Percentiles rank a stretch among this genome's conserved stretches.
phyloP scores from a whole-genome alignment of 2,888 invertebrate species.

The Aphodius sticticus region DNA sequence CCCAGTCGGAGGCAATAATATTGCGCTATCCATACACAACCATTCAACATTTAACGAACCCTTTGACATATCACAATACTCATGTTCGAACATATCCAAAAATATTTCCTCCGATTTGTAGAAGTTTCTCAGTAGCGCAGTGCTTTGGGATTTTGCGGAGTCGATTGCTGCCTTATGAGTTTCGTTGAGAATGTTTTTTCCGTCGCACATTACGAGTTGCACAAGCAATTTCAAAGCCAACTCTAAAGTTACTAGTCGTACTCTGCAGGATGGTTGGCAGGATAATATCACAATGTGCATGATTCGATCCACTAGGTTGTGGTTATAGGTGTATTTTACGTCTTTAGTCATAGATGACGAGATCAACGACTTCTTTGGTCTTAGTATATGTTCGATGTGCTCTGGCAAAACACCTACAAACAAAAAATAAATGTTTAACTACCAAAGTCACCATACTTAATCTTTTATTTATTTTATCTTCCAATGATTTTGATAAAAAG shows the following conservation, averaged over 20 bases:
- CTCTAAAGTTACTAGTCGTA: slow-evolving; percentile 92
- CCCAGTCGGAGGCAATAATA: slow-evolving; percentile 92
- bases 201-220: slow-evolving; percentile 69
- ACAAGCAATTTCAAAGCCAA: slow-evolving; percentile 83
- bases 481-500: neutral
- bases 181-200: slow-evolving; percentile 70
- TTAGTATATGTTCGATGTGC: slow-evolving; percentile 79
- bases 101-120: slow-evolving; percentile 99
- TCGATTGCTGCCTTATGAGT: slow-evolving; percentile 73
- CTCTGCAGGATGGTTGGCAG: slow-evolving; percentile 89
- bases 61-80: slow-evolving; percentile 93
- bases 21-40: slow-evolving; percentile 95
- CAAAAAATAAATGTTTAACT: slow-evolving; percentile 41
- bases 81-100: slow-evolving; percentile 98
- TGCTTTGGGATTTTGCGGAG: slow-evolving; percentile 80
- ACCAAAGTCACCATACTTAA: slow-evolving; percentile 10
- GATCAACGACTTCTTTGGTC: slow-evolving; percentile 62
- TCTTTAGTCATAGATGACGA: slow-evolving; percentile 52
- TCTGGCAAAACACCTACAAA: slow-evolving; percentile 81
- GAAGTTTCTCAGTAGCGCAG: slow-evolving; percentile 86
- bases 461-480: neutral
- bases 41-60: slow-evolving; percentile 89
- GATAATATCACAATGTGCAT: slow-evolving; percentile 83
- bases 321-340: slow-evolving; percentile 74
- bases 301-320: slow-evolving; percentile 81